These are phyloP conservation scores for Xiphydria camelus DNA, from an alignment of 2,888 invertebrate genomes.

Conservation along the genomic window DNA sequence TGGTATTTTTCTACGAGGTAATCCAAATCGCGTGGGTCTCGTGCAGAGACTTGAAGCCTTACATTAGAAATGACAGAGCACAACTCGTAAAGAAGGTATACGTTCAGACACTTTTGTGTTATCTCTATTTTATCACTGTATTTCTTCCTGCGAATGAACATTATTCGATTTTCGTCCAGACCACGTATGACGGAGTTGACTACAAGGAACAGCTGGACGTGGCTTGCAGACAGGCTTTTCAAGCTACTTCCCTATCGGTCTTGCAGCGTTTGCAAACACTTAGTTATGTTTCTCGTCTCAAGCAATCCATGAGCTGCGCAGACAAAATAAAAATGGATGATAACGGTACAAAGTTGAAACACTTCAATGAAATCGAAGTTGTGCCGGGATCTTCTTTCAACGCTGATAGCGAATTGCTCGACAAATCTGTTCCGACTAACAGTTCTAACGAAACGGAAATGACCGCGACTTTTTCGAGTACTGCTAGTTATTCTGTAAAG, in stretches of 20 bases:
- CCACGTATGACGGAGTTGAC: conserved; percentile 1
- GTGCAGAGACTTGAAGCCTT: conserved; percentile 55
- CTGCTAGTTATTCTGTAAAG: too few relatives aligned
- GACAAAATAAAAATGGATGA: too few relatives aligned
- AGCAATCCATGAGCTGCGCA: too few relatives aligned
- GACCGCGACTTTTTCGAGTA: too few relatives aligned
- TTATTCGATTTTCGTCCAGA: conserved; percentile 20
- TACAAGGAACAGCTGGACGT: conserved; percentile 9
- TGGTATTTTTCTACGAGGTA: conserved; percentile 61
- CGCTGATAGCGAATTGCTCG: too few relatives aligned
- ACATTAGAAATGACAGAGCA: conserved; percentile 20
- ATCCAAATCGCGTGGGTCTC: conserved; percentile 60
- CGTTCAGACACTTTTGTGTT: not conserved
- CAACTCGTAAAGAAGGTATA: conserved; percentile 1
- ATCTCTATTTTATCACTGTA: not conserved
- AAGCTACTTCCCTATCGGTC: conserved; percentile 24
- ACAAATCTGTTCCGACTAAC: too few relatives aligned
- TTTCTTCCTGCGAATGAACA: not conserved
- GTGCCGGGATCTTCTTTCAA: too few relatives aligned
- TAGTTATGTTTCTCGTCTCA: conserved; percentile 18
- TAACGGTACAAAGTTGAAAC: too few relatives aligned
- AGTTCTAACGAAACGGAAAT: too few relatives aligned
- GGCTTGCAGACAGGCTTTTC: conserved; percentile 17
- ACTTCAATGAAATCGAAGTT: too few relatives aligned
- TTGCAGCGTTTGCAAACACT: conserved; percentile 23